A percentile compares a stretch with the other conserved stretches of the same genome.
Conservation (phyloP, 1,140 invertebrate species). For the Drosophila bipectinata region DNA sequence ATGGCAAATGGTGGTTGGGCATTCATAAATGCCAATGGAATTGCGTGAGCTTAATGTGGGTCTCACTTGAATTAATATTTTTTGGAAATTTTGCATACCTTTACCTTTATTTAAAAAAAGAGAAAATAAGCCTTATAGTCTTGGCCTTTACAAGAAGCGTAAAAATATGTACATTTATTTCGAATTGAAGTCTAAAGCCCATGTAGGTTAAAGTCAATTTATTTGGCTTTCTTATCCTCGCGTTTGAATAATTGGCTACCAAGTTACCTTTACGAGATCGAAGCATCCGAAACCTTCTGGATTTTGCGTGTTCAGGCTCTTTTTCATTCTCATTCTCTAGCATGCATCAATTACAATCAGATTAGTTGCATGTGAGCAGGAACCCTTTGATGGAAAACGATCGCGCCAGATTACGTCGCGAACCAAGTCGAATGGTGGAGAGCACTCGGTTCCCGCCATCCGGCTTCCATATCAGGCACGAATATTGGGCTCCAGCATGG, state of each 20-base stretch:
- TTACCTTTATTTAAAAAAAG: not conserved
- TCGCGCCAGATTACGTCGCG: conserved; percentile 46
- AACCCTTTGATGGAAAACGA: conserved; percentile 48
- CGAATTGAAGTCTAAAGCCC: conserved; percentile 21
- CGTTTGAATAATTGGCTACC: conserved; percentile 70
- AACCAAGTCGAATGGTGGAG: conserved; percentile 12
- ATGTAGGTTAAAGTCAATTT: conserved; percentile 57
- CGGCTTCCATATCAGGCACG: conserved; percentile 1
- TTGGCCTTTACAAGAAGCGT: conserved; percentile 1
- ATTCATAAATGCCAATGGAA: conserved; percentile 35
- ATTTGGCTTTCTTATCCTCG: conserved; percentile 61
- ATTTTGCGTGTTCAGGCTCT: conserved; percentile 59
- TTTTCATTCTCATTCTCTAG: conserved; percentile 47
- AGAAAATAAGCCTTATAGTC: not conserved
- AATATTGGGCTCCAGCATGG: not conserved
- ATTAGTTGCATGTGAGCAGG: conserved; percentile 67
- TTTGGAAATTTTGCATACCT: conserved; percentile 8
- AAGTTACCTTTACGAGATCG: conserved; percentile 48
- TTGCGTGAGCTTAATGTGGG: conserved; percentile 44
- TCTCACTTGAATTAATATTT: conserved; percentile 4
- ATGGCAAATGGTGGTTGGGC: conserved; percentile 22
- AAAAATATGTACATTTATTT: conserved; percentile 28
- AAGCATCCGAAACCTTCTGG: conserved; percentile 12
- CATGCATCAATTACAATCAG: conserved; percentile 77
- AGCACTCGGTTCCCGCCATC: conserved; percentile 14